These are phyloP conservation scores for Thripadectes ignobilis DNA, from an alignment of 2,797 vertebrate species.

Conservation along the genomic window DNA sequence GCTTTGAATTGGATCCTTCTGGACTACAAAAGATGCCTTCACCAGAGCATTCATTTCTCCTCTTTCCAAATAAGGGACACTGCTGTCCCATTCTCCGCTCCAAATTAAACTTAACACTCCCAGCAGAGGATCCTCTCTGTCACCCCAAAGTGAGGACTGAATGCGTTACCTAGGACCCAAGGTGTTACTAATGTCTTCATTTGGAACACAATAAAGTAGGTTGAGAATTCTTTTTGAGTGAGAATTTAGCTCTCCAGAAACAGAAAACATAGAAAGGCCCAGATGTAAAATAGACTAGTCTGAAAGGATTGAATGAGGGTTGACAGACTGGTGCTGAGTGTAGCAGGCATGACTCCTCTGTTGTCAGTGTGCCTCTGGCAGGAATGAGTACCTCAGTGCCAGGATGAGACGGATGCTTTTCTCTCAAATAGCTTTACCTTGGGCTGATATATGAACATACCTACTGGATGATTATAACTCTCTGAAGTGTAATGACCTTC, in stretches of 20 bases:
- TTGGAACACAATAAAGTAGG: background rate
- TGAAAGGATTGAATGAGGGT: background rate
- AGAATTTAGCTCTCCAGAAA: background rate
- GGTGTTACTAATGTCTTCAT: background rate
- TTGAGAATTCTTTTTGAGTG: background rate
- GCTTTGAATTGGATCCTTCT: background rate
- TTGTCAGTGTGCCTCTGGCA: background rate
- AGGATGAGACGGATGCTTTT: background rate
- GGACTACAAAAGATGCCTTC: background rate
- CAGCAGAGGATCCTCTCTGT: background rate
- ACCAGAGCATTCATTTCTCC: background rate
- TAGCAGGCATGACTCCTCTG: background rate
- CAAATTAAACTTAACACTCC: background rate
- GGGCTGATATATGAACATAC: background rate
- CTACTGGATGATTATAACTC: background rate
- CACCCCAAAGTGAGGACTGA: background rate
- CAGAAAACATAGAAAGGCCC: background rate
- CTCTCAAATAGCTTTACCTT: background rate
- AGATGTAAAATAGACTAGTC: background rate
- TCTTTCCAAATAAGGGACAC: background rate
- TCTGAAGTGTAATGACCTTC: background rate
- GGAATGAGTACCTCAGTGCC: background rate
- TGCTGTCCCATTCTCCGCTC: background rate
- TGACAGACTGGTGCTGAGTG: background rate
- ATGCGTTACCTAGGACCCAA: background rate